phyloP scores from a whole-genome alignment of 2,888 invertebrate genomes.

The Drosophila rubida region DNA sequence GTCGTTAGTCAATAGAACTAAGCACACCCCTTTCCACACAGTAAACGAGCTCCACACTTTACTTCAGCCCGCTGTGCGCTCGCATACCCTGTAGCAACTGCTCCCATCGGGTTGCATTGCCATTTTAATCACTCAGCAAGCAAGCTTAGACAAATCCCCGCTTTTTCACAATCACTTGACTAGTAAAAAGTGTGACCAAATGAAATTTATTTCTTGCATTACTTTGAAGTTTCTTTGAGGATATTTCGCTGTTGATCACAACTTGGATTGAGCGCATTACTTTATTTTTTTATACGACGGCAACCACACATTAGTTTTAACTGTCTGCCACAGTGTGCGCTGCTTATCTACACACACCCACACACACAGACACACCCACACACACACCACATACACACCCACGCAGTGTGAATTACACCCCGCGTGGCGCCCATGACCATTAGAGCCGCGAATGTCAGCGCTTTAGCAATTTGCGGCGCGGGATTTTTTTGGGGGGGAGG shows the following conservation, averaged over 20 bases:
- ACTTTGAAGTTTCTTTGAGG: not conserved
- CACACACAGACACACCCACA: constrained; percentile 4
- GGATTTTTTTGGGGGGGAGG: not conserved
- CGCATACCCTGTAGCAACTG: not conserved
- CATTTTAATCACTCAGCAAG: too few relatives aligned
- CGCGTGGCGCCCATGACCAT: not conserved
- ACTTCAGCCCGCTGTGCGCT: not conserved
- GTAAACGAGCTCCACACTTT: not conserved
- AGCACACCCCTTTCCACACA: constrained; percentile 9
- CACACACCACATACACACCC: constrained; percentile 13
- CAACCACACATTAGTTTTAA: constrained; percentile 36
- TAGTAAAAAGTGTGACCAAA: too few relatives aligned
- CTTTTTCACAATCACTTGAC: too few relatives aligned
- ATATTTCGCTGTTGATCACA: not conserved
- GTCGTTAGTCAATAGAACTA: constrained; percentile 51
- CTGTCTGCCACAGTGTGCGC: constrained; percentile 17
- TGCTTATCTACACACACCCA: constrained; percentile 53
- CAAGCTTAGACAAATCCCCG: too few relatives aligned
- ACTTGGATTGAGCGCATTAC: not conserved
- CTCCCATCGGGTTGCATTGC: not conserved
- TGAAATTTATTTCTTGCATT: too few relatives aligned
- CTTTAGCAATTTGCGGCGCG: not conserved
- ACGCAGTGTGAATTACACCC: constrained; percentile 14
- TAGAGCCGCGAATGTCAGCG: constrained; percentile 5
- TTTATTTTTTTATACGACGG: constrained; percentile 5